phyloP scores from a whole-genome alignment of 2,888 invertebrate species.

The Thymelicus lineola region DNA sequence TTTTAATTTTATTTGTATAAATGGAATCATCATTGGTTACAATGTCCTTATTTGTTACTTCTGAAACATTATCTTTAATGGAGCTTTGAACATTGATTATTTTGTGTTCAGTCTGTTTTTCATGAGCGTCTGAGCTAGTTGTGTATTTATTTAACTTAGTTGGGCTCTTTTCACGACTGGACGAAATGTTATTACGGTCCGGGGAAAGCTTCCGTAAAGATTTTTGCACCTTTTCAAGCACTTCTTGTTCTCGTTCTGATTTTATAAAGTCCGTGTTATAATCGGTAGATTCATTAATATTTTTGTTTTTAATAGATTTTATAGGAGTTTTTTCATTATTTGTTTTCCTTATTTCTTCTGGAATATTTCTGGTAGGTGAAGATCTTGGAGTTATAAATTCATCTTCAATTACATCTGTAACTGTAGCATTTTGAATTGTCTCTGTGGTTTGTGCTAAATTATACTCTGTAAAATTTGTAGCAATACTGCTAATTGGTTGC shows the following conservation, averaged over 20 bases:
- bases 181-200: constrained; percentile 62
- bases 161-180: constrained; percentile 62
- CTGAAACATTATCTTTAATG: constrained; percentile 38
- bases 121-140: constrained; percentile 61
- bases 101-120: constrained; percentile 50
- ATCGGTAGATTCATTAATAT: constrained; percentile 31
- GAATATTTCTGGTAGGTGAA: constrained; percentile 42
- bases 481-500: constrained; percentile 29
- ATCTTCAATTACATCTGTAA: constrained; percentile 38
- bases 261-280: constrained; percentile 57
- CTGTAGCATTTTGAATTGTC: constrained; percentile 26
- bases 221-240: constrained; percentile 70
- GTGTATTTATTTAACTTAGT: constrained; percentile 58
- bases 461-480: constrained; percentile 11
- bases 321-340: constrained; percentile 39
- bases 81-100: constrained; percentile 37
- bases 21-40: constrained; percentile 43
- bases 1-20: constrained; percentile 45
- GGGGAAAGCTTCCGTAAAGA: constrained; percentile 74
- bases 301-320: constrained; percentile 34
- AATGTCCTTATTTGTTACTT: constrained; percentile 41
- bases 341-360: constrained; percentile 37
- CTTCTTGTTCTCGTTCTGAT: constrained; percentile 71
- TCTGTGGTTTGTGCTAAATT: constrained; percentile 32
- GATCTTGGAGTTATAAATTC: constrained; percentile 28